These are phyloP conservation scores for Lapara coniferarum DNA, from an alignment of 2,888 invertebrate species.

Conservation along the genomic window DNA sequence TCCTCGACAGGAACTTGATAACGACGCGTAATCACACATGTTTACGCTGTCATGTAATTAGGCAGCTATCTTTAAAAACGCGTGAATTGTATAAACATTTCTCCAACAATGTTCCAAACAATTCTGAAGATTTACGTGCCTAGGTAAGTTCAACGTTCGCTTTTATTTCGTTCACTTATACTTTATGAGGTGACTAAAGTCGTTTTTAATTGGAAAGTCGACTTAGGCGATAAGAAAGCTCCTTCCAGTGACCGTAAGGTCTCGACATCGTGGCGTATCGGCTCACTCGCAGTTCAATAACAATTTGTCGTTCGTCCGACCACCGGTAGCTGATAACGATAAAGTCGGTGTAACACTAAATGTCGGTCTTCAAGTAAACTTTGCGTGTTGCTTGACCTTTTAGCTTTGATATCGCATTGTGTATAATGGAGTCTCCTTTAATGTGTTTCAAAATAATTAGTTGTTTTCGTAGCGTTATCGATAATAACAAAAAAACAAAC, in stretches of 20 bases:
- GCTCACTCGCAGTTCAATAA: constrained; percentile 46
- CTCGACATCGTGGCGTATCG: constrained; percentile 48
- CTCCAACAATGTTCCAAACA: not conserved
- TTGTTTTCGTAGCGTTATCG: constrained; percentile 20
- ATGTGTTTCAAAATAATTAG: constrained; percentile 21
- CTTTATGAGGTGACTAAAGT: constrained; percentile 4
- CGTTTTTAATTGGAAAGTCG: constrained; percentile 37
- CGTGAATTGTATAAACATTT: not conserved
- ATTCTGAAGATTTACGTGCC: not conserved
- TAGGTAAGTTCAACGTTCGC: not conserved
- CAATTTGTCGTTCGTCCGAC: constrained; percentile 50
- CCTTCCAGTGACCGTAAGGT: constrained; percentile 45
- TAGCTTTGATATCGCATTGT: constrained; percentile 17
- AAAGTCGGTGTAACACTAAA: constrained; percentile 36
- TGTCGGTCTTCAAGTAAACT: constrained; percentile 38
- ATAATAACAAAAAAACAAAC: not conserved
- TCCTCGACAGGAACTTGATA: constrained; percentile 3
- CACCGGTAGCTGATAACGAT: constrained; percentile 44
- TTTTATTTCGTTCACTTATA: not conserved
- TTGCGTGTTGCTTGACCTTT: constrained; percentile 38
- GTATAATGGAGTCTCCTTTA: constrained; percentile 16
- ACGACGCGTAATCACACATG: not conserved
- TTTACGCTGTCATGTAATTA: constrained; percentile 1
- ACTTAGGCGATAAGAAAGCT: constrained; percentile 46
- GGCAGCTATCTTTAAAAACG: not conserved